Base-by-base conservation (phyloP, 2,888 invertebrate species). In the Sceliomorpha sp. region DNA sequence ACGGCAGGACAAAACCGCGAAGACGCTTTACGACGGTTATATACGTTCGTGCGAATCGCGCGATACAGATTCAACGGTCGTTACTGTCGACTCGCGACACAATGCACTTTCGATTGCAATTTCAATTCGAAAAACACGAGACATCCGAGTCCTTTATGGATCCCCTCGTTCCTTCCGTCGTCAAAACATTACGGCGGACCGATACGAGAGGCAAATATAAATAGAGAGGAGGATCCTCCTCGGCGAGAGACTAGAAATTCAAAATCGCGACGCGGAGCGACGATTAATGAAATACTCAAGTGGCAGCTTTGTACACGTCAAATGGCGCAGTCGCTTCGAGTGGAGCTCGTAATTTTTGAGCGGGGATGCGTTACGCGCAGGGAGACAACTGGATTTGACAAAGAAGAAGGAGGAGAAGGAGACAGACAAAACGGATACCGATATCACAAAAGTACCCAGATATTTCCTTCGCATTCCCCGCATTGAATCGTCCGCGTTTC, bases 101-200 rank as follows among this genome's bases (percentile, higher is more conserved):
- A 69, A 74, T 74, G 72, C 74, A 56, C 70, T 68, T 72, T 68
- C 70, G 74, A 70, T 66, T 63, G 55, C 55, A 39, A 70, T 63
- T 63, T 40, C 50, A 53, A 39, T 45, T 45, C 45, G 31, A 31
- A 37, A 47, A 40, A 56, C 37, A 39, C 55, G 32, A 39, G 31
- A 39, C 48, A 20, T 20, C 24, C 9, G 20, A 45, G 29, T 56
- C 50, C 17, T 47, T 62, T 42, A 53, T 51, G 34, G 42, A 55
- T 34, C 12, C n/a, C 31, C 6, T 14, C 6, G 32, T 39, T 27
- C 6, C 12, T 6, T 36, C 36, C 26, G 40, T 44, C 55, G 67
- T 32, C 60, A 60, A 67, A 67, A 62, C 68, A 56, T 62, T 62
- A 62, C 50, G 45, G n/a, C 56, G 50, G 42, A 56, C 32, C 50